Conservation (phyloP, 2,113 vertebrate species). For the Trogon melanurus region DNA sequence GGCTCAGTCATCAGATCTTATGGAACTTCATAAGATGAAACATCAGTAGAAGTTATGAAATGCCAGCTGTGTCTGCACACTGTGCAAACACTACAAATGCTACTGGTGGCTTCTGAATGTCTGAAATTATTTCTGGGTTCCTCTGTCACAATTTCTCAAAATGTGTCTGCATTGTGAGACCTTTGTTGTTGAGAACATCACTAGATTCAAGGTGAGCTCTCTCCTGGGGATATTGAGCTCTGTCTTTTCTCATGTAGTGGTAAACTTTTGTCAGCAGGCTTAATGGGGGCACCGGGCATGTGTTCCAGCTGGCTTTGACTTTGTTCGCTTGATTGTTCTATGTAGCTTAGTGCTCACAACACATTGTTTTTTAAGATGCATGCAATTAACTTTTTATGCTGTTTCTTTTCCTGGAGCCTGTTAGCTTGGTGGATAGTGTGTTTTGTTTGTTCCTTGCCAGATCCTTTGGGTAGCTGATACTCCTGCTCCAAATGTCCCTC, state of each 20-base stretch:
- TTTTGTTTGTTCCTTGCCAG: background rate
- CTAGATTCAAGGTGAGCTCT: background rate
- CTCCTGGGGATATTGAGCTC: background rate
- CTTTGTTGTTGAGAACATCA: background rate
- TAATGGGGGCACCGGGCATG: background rate
- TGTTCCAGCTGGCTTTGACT: background rate
- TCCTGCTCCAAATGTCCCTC: background rate
- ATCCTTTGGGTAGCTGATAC: background rate
- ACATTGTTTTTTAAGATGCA: background rate
- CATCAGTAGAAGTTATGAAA: background rate
- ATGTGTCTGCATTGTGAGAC: background rate
- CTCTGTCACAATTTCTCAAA: background rate
- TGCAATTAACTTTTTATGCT: background rate
- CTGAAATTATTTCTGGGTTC: background rate
- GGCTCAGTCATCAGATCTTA: background rate
- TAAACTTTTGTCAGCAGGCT: background rate
- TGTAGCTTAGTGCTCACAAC: background rate
- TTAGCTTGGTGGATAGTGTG: background rate
- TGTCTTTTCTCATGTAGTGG: background rate
- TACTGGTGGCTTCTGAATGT: background rate
- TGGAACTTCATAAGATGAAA: background rate
- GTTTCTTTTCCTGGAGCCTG: background rate
- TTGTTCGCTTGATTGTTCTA: background rate
- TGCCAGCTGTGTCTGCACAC: background rate
- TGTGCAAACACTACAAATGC: accelerated